Base-by-base conservation (phyloP, 1,140 invertebrate genomes). In the Drosophila parvula region DNA sequence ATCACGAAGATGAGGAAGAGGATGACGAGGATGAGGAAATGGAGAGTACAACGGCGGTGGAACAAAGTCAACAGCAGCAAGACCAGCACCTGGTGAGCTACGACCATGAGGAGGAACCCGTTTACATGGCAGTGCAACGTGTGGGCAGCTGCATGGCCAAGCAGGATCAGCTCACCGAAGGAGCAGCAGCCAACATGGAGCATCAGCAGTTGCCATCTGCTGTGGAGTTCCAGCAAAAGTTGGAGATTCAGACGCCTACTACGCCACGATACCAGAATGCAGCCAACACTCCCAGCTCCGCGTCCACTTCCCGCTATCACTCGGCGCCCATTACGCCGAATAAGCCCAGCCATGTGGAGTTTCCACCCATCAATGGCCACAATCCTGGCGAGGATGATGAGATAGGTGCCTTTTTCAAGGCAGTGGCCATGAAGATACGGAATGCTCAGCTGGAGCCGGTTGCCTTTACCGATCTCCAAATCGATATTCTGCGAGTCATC, bases 391-490 rank as follows among this genome's bases (percentile, higher is more conserved):
- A 86, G 8, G 90, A 91, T 50, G 90, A 91, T 76, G 90, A 91
- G 69, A 85, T 91, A 8, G 90, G 88, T n/a, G 88, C 82, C 45
- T 91, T 91, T 40, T 91, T 91, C 34, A 90, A 80, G 62, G 88
- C 90, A 18, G 80, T 91, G 22, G 79, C 90, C 57, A 91, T 91
- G 90, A 91, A 91, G 71, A 91, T 91, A 70, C 88, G 90, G 18
- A 88, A 57, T 57, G 90, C 90, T 14, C 86, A 91, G 28, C 47
- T 91, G 48, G 86, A 89, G 36, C 90, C 90, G 18, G 82, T 91
- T 40, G 85, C 82, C 34, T 91, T 91, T 47, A 91, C 90, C 4
- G 90, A 91, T 55, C 73, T 91, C 32, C 90, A 91, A 74, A 91
- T 91, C 41, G 78, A 91, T 55, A 91, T 91, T 65, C 60, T 91